Evolutionary conservation across 2,113 vertebrate species (phyloP).

Genomic region (Acrocephalus arundinaceus): DNA sequence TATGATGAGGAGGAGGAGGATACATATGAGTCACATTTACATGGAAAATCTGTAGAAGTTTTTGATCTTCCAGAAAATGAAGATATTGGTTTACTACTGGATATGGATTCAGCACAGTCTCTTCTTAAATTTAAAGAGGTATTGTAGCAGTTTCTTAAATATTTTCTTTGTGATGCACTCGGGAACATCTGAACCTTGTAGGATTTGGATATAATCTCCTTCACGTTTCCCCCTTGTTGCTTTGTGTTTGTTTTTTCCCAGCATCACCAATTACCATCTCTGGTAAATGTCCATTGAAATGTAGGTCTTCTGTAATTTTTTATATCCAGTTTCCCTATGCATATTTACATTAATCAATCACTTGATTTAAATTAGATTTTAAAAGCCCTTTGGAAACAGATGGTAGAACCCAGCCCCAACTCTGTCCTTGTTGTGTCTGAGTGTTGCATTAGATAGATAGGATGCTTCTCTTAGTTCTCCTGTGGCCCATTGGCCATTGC

Average conservation of each 20-base stretch:
- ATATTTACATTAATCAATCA: neutral
- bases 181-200: neutral
- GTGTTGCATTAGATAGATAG: neutral
- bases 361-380: neutral
- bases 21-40: conserved; percentile 81
- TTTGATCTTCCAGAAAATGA: conserved; percentile 87
- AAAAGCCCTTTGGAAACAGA: neutral
- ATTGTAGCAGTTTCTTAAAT: neutral
- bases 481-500: neutral
- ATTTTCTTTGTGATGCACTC: neutral
- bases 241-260: neutral
- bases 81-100: conserved; percentile 77
- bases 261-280: neutral
- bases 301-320: neutral
- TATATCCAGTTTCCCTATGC: neutral
- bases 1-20: conserved; percentile 78
- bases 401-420: neutral
- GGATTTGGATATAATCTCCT: neutral
- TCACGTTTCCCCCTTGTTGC: neutral
- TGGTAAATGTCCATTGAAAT: neutral
- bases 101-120: conserved; percentile 87
- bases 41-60: conserved; percentile 80
- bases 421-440: neutral
- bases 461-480: neutral
- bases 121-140: conserved; percentile 91